phyloP scores from a whole-genome alignment of 1,140 invertebrate genomes.

The Drosophila auraria region DNA sequence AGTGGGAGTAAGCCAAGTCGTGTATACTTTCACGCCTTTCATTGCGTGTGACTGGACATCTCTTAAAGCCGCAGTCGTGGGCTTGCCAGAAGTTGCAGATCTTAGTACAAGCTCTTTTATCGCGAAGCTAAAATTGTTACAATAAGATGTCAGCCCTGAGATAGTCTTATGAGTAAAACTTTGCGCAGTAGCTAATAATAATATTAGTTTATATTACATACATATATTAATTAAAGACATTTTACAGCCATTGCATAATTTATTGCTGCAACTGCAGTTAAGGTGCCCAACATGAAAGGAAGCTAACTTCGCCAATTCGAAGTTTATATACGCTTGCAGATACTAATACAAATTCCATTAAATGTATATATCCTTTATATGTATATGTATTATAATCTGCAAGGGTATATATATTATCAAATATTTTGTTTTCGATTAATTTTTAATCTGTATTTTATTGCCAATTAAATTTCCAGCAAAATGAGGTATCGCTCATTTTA shows the following conservation, averaged over 20 bases:
- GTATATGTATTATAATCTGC: too few relatives aligned
- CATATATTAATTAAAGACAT: background rate
- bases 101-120: background rate
- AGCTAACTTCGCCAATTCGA: too few relatives aligned
- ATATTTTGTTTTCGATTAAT: too few relatives aligned
- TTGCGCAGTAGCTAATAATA: background rate
- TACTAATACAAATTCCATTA: too few relatives aligned
- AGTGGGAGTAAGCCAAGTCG: constrained; percentile 14
- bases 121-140: background rate
- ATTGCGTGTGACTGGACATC: constrained; percentile 19
- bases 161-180: background rate
- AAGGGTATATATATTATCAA: too few relatives aligned
- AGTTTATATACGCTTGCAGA: too few relatives aligned
- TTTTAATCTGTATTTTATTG: too few relatives aligned
- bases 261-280: too few relatives aligned
- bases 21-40: background rate
- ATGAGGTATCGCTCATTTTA: too few relatives aligned
- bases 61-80: constrained; percentile 18
- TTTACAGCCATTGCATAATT: background rate
- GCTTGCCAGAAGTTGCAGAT: background rate
- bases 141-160: background rate
- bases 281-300: too few relatives aligned
- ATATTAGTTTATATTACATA: background rate
- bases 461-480: too few relatives aligned
- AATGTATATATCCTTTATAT: too few relatives aligned